Evolutionary conservation across 2,888 invertebrate species (phyloP).

Genomic region (Cancer borealis): DNA sequence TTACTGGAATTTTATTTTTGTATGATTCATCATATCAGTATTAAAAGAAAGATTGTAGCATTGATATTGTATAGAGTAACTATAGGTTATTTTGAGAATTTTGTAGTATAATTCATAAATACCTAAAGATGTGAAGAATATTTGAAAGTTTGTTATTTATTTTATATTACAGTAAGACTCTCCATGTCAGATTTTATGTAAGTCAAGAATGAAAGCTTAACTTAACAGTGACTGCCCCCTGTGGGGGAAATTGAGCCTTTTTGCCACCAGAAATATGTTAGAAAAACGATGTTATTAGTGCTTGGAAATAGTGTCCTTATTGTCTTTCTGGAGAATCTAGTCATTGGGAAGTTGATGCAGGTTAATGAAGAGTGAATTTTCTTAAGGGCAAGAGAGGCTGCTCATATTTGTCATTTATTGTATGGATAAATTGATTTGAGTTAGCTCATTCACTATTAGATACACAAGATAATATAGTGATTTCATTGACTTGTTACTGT

Average conservation of each 20-base stretch:
- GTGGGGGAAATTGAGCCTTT: slow-evolving; percentile 26
- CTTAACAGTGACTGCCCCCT: not conserved
- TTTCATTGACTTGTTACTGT: not conserved
- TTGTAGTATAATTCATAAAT: not conserved
- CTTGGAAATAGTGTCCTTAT: not conserved
- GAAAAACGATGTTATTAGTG: not conserved
- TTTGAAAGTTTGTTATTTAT: not conserved
- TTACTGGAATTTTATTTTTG: not conserved
- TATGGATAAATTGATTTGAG: not conserved
- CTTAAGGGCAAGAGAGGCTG: not conserved
- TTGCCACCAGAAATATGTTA: not conserved
- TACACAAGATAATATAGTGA: not conserved
- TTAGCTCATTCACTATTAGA: not conserved
- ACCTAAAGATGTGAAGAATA: not conserved
- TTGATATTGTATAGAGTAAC: not conserved
- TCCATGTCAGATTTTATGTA: not conserved
- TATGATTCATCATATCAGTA: slow-evolving; percentile 24
- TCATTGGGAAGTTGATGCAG: not conserved
- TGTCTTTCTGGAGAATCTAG: not conserved
- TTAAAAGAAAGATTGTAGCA: not conserved
- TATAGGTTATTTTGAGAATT: not conserved
- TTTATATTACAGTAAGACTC: not conserved
- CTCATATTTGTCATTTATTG: not conserved
- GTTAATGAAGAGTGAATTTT: not conserved
- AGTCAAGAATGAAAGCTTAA: not conserved